Evolutionary conservation across 1,140 invertebrate species (phyloP), one percentile per base, ranked within the genome.

Genomic region (Plutomurus gul): DNA sequence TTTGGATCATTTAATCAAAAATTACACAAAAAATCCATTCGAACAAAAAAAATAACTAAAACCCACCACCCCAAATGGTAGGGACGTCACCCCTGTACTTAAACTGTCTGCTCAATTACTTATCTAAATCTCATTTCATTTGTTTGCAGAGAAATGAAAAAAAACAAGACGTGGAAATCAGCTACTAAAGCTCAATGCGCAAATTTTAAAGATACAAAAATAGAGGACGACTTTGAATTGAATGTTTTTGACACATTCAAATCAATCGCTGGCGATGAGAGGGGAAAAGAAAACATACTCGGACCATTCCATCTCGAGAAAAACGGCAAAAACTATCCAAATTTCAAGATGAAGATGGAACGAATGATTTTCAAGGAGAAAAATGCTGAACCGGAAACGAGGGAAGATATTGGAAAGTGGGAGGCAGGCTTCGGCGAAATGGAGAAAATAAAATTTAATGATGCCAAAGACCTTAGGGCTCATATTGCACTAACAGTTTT

Each of bases 401-500:
- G 87, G 84, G 88, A 82, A 76, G 49, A 85, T 47, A 87, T 93
- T 37, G 92, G 90, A n/a, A 89, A 88, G 4, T 93, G 91, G 92
- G 89, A 89, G 84, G 91, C 90, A 4, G 91, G 91, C 70, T 89
- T 93, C 16, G 87, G 89, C 43, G 81, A 84, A 39, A 47, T 51
- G 18, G 90, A 91, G 73, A 88, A 89, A 0, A 84, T 93, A 10
- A 85, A 87, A 8, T 87, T 93, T n/a, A 87, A 88, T 18, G 90
- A 92, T 83, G 88, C 89, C 8, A 87, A 89, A 51, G 89, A 89
- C 20, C 91, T 95, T 86, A 89, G 88, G 65, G 93, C 94, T 85
- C 91, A 92, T 70, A 92, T 92, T 0, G 93, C 94, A 2, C 90
- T 93, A 82, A 91, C 93, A 49, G 92, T 93, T 7, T 95, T 94